Conservation (phyloP, 1,140 invertebrate species). For the Acyrthosiphon pisum region DNA sequence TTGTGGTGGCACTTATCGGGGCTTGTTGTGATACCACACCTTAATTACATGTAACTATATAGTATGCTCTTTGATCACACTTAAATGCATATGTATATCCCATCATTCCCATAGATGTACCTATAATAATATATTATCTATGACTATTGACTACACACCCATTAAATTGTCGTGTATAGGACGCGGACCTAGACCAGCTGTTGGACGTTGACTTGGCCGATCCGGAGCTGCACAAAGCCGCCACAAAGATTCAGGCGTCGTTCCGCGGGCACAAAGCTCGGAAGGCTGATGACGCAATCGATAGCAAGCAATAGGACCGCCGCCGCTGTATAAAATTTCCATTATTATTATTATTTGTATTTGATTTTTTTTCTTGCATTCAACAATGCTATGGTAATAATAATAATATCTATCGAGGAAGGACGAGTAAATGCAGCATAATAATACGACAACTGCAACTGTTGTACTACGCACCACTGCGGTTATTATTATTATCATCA, state of each 20-base stretch:
- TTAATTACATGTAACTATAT: too few species aligned
- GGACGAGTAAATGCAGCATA: background rate
- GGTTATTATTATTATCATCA: background rate
- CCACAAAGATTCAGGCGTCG: constrained; percentile 90
- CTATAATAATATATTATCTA: too few species aligned
- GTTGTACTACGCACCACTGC: background rate
- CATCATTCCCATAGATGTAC: too few species aligned
- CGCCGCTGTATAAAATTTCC: constrained; percentile 32
- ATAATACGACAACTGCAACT: background rate
- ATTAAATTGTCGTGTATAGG: constrained; percentile 49
- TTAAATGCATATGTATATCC: too few species aligned
- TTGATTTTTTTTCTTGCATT: background rate
- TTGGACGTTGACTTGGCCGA: constrained; percentile 81
- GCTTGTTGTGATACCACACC: too few species aligned
- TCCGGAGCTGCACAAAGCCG: constrained; percentile 88
- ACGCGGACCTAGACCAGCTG: constrained; percentile 73
- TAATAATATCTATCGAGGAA: constrained; percentile 1
- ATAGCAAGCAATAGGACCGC: constrained; percentile 33
- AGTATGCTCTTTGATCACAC: too few species aligned
- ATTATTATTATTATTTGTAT: background rate
- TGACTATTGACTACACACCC: background rate
- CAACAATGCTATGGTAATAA: background rate
- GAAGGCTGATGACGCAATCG: constrained; percentile 69
- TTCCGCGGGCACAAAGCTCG: constrained; percentile 90
- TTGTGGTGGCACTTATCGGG: too few species aligned